These are phyloP conservation scores for Proteles cristata DNA, from an alignment of 2,113 vertebrate genomes.

Conservation along the genomic window DNA sequence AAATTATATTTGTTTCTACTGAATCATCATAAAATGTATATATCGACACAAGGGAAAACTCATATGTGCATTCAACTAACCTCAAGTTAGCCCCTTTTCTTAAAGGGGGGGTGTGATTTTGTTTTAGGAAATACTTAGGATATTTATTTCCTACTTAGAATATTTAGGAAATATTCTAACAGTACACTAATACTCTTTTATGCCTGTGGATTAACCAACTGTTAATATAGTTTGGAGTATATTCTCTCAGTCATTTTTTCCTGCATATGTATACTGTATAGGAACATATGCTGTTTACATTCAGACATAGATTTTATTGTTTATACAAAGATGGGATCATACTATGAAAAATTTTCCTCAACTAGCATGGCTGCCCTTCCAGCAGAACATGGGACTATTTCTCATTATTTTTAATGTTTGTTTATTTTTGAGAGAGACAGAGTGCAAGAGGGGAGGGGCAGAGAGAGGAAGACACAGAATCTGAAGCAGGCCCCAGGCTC, in stretches of 20 bases:
- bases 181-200: background rate
- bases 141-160: too few relatives aligned
- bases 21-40: background rate
- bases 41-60: background rate
- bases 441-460: too few relatives aligned
- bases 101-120: background rate
- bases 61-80: background rate
- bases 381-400: background rate
- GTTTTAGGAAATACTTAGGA: background rate
- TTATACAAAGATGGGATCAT: background rate
- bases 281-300: background rate
- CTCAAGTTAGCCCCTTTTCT: background rate
- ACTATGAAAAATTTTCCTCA: background rate
- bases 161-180: background rate
- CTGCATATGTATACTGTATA: background rate
- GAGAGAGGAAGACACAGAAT: too few relatives aligned
- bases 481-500: too few relatives aligned
- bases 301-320: background rate
- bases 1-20: background rate
- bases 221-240: background rate
- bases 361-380: background rate
- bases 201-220: background rate
- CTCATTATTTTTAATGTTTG: background rate
- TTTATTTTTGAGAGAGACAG: too few relatives aligned
- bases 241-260: conserved; percentile 28